Evolutionary conservation across 2,888 invertebrate genomes (phyloP), one percentile per base, ranked within the genome.

Genomic region (Brachyptera putata): DNA sequence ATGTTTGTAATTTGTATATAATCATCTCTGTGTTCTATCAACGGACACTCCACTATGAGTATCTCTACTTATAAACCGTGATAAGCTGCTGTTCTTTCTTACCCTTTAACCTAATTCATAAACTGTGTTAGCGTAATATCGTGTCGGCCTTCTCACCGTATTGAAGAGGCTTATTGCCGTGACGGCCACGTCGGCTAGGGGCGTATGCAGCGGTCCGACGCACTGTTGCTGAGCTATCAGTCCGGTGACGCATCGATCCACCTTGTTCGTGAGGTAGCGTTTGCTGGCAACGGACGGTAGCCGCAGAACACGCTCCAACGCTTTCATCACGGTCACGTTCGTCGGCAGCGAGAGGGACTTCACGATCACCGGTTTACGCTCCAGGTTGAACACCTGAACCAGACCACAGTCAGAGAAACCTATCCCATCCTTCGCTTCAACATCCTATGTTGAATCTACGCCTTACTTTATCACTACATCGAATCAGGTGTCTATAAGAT

Each of bases 201-300:
- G 98, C 0, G 95, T 94, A 74, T 98, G 98, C 1, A 98, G 76
- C 0, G 97, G 96, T 0, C 99, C 98, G 22, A 98, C 95, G 73
- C 98, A 98, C 74, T 99, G 99, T 71, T 99, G 98, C 74, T 97
- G 97, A 0, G 95, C 98, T 60, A 98, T 84, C 14, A 98, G 78
- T 1, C 98, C 98, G 1, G 94, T 89, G 7, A 98, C 97, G 72
- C 95, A 96, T 41, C 97, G 83, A 73, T 92, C 91, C 14, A 96
- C 96, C 82, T 97, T 97, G 71, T 91, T 97, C 0, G 95, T 97
- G 41, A 97, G 80, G 72, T 92, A 97, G 67, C 97, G 81, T 75
- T 99, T 99, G 74, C 96, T 95, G 49, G 89, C 91, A 3, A 99
- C 96, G 1, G 94, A 85, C 1, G 97, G 92, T 21, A 97, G 80